Evolutionary conservation across 2,888 invertebrate species (phyloP).

Genomic region (Ophion ellenae): DNA sequence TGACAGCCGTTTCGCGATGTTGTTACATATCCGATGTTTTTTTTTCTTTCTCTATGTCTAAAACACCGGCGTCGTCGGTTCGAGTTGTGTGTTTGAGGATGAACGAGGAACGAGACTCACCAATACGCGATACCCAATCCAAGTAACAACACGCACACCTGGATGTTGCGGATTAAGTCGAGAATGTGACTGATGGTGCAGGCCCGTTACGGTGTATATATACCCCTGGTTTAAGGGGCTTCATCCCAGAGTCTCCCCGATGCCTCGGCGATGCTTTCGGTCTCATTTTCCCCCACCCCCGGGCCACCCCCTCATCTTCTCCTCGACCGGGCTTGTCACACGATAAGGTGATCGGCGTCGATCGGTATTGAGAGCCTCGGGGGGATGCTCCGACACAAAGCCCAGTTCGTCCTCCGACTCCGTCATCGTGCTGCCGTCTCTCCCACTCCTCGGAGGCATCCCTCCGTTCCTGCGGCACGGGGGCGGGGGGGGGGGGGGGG

Average conservation of each 20-base stretch:
- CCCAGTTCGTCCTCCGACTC: conserved; percentile 55
- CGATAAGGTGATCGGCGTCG: conserved; percentile 1
- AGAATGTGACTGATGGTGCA: conserved; percentile 81
- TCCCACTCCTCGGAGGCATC: background rate
- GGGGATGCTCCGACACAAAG: conserved; percentile 58
- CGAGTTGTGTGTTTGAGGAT: background rate
- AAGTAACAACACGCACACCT: conserved; percentile 68
- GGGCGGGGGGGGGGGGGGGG: background rate
- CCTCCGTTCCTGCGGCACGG: background rate
- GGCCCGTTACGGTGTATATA: conserved; percentile 80
- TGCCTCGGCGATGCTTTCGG: conserved; percentile 57
- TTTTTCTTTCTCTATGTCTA: background rate
- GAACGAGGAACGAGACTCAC: conserved; percentile 72
- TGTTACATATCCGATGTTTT: too few relatives aligned
- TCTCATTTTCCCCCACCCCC: conserved; percentile 60
- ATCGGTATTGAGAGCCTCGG: conserved; percentile 10
- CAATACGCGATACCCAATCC: conserved; percentile 74
- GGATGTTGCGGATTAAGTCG: conserved; percentile 77
- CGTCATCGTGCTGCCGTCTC: conserved; percentile 31
- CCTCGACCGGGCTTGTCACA: background rate
- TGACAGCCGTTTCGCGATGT: too few relatives aligned
- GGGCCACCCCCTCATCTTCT: conserved; percentile 16
- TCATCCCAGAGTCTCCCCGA: conserved; percentile 71
- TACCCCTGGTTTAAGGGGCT: conserved; percentile 76
- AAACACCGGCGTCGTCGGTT: background rate